Evolutionary conservation across 2,113 vertebrate genomes (phyloP), one percentile per base, ranked within the genome.

Genomic region (Microcebus ravelobensis): DNA sequence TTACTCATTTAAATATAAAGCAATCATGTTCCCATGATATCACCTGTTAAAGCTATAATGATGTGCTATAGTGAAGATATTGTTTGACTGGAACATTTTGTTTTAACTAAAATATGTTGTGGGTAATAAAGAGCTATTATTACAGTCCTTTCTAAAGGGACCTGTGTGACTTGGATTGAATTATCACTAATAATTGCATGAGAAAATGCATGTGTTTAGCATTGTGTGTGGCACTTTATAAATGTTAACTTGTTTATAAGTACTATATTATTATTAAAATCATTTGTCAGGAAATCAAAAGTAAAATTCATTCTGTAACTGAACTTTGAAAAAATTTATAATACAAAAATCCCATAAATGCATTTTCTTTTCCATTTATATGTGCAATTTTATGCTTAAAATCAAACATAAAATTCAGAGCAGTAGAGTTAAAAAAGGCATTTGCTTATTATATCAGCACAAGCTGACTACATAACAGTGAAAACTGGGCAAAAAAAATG

Each of bases 1-100:
- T 84, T 71, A 70, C 39, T 96, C 94, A 86, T 86, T 95, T 97
- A 90, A 97, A 96, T 98, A 97, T 90, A 98, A 96, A 97, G 74
- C 92, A 31, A 81, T 13, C 48, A 45, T 95, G 92, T 97, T 97
- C 87, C 89, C 82, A 59, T 89, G 97, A 97, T 95, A 94, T 98
- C 97, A 97, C 91, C 97, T 98, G 95, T 96, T 88, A 97, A 97
- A 96, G 55, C 93, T 57, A 81, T n/a, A 50, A 67, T 25, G 42
- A 95, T 94, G 95, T 96, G 80, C 95, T 68, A 39, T 14, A 17
- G 80, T 48, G 93, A 81, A 93, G 84, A 97, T 50, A 93, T 70
- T 89, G 90, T 97, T 97, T 97, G 96, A 93, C 34, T 91, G 87
- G 88, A 94, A 95, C 81, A 63, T 96, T 94, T 70, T 93, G n/a